Evolutionary conservation across 2,113 vertebrate species (phyloP), one percentile per base, ranked within the genome.

Genomic region (Turnix velox): DNA sequence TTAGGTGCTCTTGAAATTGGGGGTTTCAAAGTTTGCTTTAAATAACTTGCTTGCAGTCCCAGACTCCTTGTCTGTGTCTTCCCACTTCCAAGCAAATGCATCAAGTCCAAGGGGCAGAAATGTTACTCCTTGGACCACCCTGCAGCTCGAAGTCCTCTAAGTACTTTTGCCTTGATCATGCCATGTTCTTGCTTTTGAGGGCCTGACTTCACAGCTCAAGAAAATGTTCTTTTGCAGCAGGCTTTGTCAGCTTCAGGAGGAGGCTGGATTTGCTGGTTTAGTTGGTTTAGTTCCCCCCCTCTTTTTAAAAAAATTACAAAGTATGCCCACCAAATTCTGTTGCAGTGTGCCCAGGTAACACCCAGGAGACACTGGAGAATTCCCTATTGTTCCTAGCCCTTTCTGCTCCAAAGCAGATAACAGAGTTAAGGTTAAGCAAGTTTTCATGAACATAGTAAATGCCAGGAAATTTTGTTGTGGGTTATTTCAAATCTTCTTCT

Each of bases 241-340:
- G 5, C 8, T 83, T 79, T 17, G 13, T 25, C 24, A 3, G n/a
- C 33, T 39, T 46, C 30, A 62, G 25, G 27, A 51, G 35, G 15
- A 49, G 10, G 14, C 4, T 73, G 11, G 10, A 7, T 65, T 75
- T 90, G 5, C 17, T 79, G 40, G 11, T n/a, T 90, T 79, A 4
- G 5, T 51, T 73, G n/a, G 46, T 61, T 86, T 74, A 6, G 71
- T 69, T 5, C 0, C 3, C 10, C 7, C 1, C 0, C 3, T 8
- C 11, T 9, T 8, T 75, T 72, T 24, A 3, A 35, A 61, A 65
- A 80, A 84, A 16, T 15, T 7, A 4, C 4, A 1, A 43, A 51
- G 35, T 27, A 4, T 27, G 22, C 20, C 25, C 37, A 25, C 5
- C 25, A 67, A 59, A 63, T 55, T 27, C 51, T 39, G 5, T 43